Evolutionary conservation across 2,797 vertebrate species (phyloP), one percentile per base, ranked within the genome.

Genomic region (Corythornis leucogaster): DNA sequence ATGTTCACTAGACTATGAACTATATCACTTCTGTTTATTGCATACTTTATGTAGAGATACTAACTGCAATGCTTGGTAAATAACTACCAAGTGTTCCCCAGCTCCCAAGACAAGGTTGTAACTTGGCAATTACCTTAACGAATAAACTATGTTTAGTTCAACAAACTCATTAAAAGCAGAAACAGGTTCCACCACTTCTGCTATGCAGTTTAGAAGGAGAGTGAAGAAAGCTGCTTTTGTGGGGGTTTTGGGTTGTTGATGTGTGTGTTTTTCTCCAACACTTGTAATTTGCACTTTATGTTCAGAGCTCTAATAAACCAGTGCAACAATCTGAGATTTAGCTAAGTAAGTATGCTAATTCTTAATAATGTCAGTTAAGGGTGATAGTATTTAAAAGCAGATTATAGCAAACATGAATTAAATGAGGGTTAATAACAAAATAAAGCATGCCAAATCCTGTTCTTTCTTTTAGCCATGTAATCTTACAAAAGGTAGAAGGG

Each of bases 311-410:
- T 33, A 70, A 22, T 19, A 28, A 57, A 6, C 61, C 58, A 30
- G 25, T 21, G 40, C 9, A 24, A 33, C 46, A 88, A 15, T 18
- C 67, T 76, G 53, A 86, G 28, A 42, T 79, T 51, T 76, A 70
- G 26, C 42, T 21, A 83, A 50, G 12, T 50, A 50, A 50, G 12
- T 50, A 50, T 2, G 6, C 31, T 42, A 67, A 15, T 25, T 24
- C 35, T 48, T 25, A 67, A 5, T 48, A 42, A 66, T 80, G 85
- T 51, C 42, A 64, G 33, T 62, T 57, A 70, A 82, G 12, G 26
- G 25, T 68, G 54, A 61, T 42, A 42, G 40, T 58, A 82, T 73
- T 86, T 66, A 89, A 78, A 55, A 77, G 20, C 40, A 68, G n/a
- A 71, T 61, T 89, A 50, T 28, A 85, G 16, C 46, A 82, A 71